Conservation (phyloP, 1,140 invertebrate genomes). For the Trypoxylus dichotomus region DNA sequence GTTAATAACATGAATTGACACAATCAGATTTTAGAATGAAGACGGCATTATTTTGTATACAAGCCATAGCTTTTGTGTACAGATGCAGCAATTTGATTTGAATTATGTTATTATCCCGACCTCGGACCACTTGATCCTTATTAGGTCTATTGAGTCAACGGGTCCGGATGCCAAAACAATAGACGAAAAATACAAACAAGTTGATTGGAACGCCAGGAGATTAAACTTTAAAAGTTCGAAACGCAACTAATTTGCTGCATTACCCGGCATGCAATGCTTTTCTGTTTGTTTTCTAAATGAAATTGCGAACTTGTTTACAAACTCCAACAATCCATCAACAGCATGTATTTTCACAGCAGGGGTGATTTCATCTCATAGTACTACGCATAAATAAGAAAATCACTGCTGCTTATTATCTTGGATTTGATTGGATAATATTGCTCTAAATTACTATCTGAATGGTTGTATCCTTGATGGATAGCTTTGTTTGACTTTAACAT, state of each 20-base stretch:
- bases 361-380: background rate
- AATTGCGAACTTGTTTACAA: constrained; percentile 8
- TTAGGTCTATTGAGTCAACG: constrained; percentile 25
- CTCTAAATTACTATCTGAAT: background rate
- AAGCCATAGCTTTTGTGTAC: background rate
- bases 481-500: background rate
- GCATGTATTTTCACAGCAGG: background rate
- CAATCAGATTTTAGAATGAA: background rate
- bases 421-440: background rate
- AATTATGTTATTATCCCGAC: constrained; percentile 22
- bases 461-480: background rate
- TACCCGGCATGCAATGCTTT: background rate
- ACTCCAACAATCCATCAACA: background rate
- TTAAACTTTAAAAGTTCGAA: constrained; percentile 1
- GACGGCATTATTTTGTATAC: background rate
- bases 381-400: background rate
- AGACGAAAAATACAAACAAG: constrained; percentile 8
- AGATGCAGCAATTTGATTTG: constrained; percentile 19
- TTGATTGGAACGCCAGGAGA: constrained; percentile 11
- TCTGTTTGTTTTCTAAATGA: background rate
- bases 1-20: background rate
- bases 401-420: background rate
- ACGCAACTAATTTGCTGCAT: background rate
- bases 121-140: constrained; percentile 24
- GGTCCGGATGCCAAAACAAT: constrained; percentile 3